phyloP scores from a whole-genome alignment of 1,140 invertebrate genomes.

The Dendrolimus kikuchii region DNA sequence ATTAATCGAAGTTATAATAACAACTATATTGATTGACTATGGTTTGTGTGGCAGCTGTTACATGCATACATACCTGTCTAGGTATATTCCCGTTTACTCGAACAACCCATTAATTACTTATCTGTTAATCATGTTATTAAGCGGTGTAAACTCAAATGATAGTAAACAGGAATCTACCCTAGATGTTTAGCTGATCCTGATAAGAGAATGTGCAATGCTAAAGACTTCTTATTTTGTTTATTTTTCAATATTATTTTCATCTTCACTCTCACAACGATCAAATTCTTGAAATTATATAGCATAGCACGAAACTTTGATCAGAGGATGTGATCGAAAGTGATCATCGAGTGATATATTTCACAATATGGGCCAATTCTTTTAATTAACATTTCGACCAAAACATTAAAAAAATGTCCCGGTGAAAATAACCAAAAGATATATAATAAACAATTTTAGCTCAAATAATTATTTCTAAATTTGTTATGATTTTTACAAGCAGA shows the following conservation, averaged over 20 bases:
- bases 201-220: slow-evolving; percentile 70
- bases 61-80: slow-evolving; percentile 57
- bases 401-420: background rate
- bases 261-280: slow-evolving; percentile 53
- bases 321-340: slow-evolving; percentile 29
- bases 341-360: slow-evolving; percentile 39
- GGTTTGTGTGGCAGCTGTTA: slow-evolving; percentile 64
- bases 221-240: slow-evolving; percentile 64
- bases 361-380: slow-evolving; percentile 9
- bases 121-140: background rate
- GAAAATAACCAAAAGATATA: too few relatives aligned
- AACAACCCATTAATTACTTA: slow-evolving; percentile 4
- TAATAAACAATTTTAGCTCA: too few relatives aligned
- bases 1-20: slow-evolving; percentile 25
- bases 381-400: background rate
- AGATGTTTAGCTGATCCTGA: slow-evolving; percentile 62
- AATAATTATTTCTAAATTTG: too few relatives aligned
- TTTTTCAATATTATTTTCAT: slow-evolving; percentile 60
- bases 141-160: slow-evolving; percentile 6
- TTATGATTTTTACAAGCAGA: too few relatives aligned
- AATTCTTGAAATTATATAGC: slow-evolving; percentile 34
- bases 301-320: slow-evolving; percentile 50
- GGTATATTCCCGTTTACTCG: slow-evolving; percentile 51
- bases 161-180: slow-evolving; percentile 47
- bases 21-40: slow-evolving; percentile 31